Evolutionary conservation across 2,888 invertebrate species (phyloP), one percentile per base, ranked within the genome.

Genomic region (Apotomis capreana): DNA sequence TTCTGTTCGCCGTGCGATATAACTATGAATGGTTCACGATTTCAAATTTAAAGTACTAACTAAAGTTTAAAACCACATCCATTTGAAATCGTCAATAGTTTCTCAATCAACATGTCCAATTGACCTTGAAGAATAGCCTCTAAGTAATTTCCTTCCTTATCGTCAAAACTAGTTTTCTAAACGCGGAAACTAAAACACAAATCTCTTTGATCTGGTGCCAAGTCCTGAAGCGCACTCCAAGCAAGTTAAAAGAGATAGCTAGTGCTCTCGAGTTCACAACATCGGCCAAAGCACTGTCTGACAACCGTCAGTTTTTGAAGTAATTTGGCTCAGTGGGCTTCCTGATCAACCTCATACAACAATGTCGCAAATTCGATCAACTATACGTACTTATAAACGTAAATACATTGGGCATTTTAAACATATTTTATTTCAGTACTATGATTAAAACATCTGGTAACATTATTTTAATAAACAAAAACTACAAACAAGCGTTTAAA

Each of bases 141-240:
- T n/a, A 36, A n/a, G n/a, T n/a, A n/a, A 12, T 26, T 40, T 40
- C 40, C 5, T 10, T n/a, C 55, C 26, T 37, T 58, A 12, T 6
- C 58, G 36, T 62, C 62, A 13, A n/a, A 37, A 36, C 62, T 51
- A 62, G 61, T 62, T 62, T 61, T n/a, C 36, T 9, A 37, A 37
- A 36, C 36, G 62, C 49, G 49, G 8, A 10, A 49, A 49, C 49
- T 57, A 8, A 10, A 62, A 12, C 26, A 61, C 61, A 12, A 61
- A 49, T 51, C 46, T 61, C 61, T 61, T 62, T 62, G 62, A 62
- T 49, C 8, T n/a, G 36, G n/a, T 62, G 62, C 62, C 62, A 62
- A 62, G 51, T 51, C 49, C 5, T n/a, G 62, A 13, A 62, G 62
- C 36, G 37, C 10, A n/a, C 62, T 62, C 9, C n/a, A 13, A 12